Conservation (phyloP, 2,888 invertebrate genomes). For the Xylophagus ater region DNA sequence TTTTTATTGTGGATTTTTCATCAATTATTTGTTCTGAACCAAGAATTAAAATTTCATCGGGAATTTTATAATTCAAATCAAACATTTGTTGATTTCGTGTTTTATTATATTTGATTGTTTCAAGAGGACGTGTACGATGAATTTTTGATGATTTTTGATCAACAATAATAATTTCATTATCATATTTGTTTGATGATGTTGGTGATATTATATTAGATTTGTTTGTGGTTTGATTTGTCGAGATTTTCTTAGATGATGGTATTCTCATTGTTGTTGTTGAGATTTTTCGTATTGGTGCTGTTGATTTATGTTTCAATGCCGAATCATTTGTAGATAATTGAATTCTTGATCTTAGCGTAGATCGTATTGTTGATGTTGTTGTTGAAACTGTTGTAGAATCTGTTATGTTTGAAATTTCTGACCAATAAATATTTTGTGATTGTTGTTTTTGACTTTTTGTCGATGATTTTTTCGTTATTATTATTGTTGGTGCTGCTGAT, state of each 20-base stretch:
- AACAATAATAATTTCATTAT: too few species aligned
- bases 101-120: too few species aligned
- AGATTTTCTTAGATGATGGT: constrained; percentile 12
- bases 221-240: too few species aligned
- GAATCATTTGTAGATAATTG: too few species aligned
- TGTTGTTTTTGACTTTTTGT: background rate
- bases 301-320: too few species aligned
- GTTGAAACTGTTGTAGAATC: constrained; percentile 4
- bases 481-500: constrained; percentile 10
- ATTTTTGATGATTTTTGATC: too few species aligned
- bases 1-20: too few species aligned
- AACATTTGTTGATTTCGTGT: constrained; percentile 10
- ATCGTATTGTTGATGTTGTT: constrained; percentile 2
- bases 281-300: constrained; percentile 16
- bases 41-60: constrained; percentile 19
- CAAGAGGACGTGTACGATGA: too few species aligned
- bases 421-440: background rate
- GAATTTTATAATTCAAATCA: constrained; percentile 13
- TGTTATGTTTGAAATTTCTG: background rate
- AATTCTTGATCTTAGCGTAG: constrained; percentile 2
- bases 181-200: too few species aligned
- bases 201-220: too few species aligned
- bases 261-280: constrained; percentile 8
- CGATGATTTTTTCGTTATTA: background rate
- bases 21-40: constrained; percentile 16